A percentile compares a stretch with the other conserved stretches of the same genome.
phyloP scores from a whole-genome alignment of 2,888 invertebrate genomes.

The Megastigmus dorsalis region DNA sequence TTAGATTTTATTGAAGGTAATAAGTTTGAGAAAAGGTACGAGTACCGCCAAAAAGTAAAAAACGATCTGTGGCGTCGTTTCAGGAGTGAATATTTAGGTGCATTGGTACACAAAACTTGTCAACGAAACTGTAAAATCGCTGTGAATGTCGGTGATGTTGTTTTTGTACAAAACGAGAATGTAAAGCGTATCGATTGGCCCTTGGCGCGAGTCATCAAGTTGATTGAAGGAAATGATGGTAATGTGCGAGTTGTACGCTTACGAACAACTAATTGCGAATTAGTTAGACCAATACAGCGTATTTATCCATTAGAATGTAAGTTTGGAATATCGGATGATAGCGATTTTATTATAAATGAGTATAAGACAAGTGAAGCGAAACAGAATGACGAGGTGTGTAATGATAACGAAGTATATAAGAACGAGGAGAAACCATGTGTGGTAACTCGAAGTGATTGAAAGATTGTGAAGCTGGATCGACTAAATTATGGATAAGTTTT shows the following conservation, averaged over 20 bases:
- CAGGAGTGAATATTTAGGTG: neutral
- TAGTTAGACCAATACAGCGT: conserved; percentile 20
- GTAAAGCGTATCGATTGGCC: conserved; percentile 53
- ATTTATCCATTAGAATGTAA: conserved; percentile 30
- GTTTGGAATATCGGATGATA: neutral
- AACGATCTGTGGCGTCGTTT: neutral
- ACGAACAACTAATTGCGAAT: conserved; percentile 14
- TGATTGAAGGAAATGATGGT: conserved; percentile 44
- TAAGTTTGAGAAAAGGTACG: neutral
- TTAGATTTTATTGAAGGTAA: neutral
- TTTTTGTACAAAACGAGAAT: conserved; percentile 46
- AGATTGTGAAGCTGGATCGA: no score
- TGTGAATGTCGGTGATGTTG: conserved; percentile 40
- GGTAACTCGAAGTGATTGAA: no score
- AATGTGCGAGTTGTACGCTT: conserved; percentile 29
- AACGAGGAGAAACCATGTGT: no score
- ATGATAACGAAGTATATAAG: neutral
- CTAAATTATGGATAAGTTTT: no score
- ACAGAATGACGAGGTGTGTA: neutral
- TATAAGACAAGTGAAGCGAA: neutral
- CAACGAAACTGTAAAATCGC: no score
- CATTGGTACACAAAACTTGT: neutral
- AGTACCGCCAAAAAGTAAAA: neutral
- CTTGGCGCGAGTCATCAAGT: conserved; percentile 35
- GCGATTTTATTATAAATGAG: neutral